Evolutionary conservation across 53 echinoderm and acorn worm species (phyloP).

Genomic region (Echinometra lucunter): DNA sequence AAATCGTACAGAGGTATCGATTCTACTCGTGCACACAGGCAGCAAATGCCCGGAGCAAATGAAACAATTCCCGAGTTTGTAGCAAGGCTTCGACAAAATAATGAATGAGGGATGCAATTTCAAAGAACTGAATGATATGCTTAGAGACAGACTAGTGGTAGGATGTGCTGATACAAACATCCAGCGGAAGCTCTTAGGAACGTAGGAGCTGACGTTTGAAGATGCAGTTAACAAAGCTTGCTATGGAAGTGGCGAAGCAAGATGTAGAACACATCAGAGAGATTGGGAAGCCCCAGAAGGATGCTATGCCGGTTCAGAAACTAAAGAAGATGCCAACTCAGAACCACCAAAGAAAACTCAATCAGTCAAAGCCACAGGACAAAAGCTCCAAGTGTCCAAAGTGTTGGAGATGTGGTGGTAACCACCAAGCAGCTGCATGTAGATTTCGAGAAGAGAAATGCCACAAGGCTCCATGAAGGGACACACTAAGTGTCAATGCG

Average conservation of each 20-base stretch:
- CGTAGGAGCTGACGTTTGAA: neutral
- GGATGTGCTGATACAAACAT: neutral
- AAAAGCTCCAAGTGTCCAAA: too few species aligned
- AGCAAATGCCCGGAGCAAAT: too few species aligned
- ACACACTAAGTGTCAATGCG: conserved; percentile 77
- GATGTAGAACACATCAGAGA: too few species aligned
- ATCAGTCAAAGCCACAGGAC: too few species aligned
- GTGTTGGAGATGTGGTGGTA: too few species aligned
- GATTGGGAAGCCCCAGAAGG: too few species aligned
- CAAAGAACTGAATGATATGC: conserved; percentile 4
- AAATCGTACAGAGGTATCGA: conserved; percentile 12
- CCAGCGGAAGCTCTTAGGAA: conserved; percentile 44
- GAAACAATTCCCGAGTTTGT: conserved; percentile 34
- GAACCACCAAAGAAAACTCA: too few species aligned
- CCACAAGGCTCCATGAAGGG: conserved; percentile 65
- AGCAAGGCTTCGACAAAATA: neutral
- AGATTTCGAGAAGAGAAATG: conserved; percentile 64
- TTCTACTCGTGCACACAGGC: neutral
- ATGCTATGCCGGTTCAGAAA: too few species aligned
- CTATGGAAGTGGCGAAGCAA: too few species aligned
- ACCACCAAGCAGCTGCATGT: too few species aligned
- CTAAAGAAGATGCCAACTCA: too few species aligned
- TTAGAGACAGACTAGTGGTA: conserved; percentile 49
- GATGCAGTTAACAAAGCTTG: too few species aligned
- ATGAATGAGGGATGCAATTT: neutral